Evolutionary conservation across 2,113 vertebrate species (phyloP), one percentile per base, ranked within the genome.

Genomic region (Microcebus jonahi): DNA sequence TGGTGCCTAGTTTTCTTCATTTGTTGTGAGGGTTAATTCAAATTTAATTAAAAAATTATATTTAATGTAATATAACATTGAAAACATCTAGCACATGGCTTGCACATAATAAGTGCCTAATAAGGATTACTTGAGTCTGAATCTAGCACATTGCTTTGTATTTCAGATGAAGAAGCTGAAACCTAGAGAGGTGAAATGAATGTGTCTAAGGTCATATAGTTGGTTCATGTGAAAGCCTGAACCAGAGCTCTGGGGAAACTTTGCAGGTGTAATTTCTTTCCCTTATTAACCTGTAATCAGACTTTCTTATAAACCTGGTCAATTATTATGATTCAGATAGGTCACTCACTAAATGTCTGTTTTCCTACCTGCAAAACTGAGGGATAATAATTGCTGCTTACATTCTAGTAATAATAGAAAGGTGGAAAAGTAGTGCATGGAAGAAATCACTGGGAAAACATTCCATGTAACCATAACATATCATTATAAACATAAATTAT

Each of bases 401-500:
- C n/a, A 42, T 80, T 34, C 34, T 75, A 7, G 68, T 87, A 61
- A 76, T 90, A 63, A 11, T 71, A 34, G 91, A 68, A 94, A 96
- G 31, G 45, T 85, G 57, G 83, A 85, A 79, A 95, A 95, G 9
- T 68, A 84, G 90, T 21, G 8, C 8, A 5, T 65, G 79, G 20
- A 80, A 89, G 84, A 90, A 97, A 77, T 50, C 70, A 39, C 57
- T 81, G 86, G 70, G 93, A 34, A 88, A 92, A 71, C 39, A 48
- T 63, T 59, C 6, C 68, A 34, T 50, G 34, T 75, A 84, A 91
- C 31, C 59, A 59, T 57, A 97, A 53, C 70, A 23, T 83, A 71
- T 96, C 63, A 91, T 96, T 88, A 92, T 76, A 84, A 92, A 83
- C 45, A 63, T 84, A 93, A 94, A 94, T 45, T 96, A 92, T 25